A percentile compares a stretch with the other conserved stretches of the same genome.
These are phyloP conservation scores for Chelonoidis abingdonii DNA, from an alignment of 2,113 vertebrate species.

Conservation along the genomic window DNA sequence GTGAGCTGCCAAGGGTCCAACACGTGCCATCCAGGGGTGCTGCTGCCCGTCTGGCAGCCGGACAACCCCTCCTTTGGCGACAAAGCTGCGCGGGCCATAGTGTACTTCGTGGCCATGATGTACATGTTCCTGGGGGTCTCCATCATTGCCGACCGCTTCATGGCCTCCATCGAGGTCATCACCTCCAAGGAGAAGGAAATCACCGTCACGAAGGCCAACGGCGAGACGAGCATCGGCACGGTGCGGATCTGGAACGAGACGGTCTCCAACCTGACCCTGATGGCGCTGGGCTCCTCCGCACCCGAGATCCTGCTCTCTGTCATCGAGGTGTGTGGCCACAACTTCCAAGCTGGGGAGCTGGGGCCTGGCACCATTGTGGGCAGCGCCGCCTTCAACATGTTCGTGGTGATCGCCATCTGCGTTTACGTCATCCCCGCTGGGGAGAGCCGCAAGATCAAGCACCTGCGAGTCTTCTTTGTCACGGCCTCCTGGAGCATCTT, in stretches of 20 bases:
- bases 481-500: slow-evolving; percentile 98
- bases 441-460: slow-evolving; percentile 92
- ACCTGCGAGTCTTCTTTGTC: slow-evolving; percentile 96
- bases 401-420: slow-evolving; percentile 94
- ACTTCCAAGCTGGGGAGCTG: slow-evolving; percentile 89
- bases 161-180: slow-evolving; percentile 98
- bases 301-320: slow-evolving; percentile 95
- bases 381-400: slow-evolving; percentile 98
- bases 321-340: slow-evolving; percentile 94
- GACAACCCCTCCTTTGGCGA: slow-evolving; percentile 81
- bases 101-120: slow-evolving; percentile 96
- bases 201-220: slow-evolving; percentile 95
- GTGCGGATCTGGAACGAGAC: slow-evolving; percentile 99
- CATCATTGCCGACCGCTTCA: slow-evolving; percentile 98
- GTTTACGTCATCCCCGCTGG: slow-evolving; percentile 91
- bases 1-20: slow-evolving; percentile 67
- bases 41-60: slow-evolving; percentile 91
- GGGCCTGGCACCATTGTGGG: slow-evolving; percentile 96
- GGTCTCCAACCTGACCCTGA: slow-evolving; percentile 94
- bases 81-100: slow-evolving; percentile 86
- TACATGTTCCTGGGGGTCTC: slow-evolving; percentile 98
- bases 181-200: slow-evolving; percentile 98
- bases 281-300: slow-evolving; percentile 95
- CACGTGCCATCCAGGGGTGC: slow-evolving; percentile 84
- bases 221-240: slow-evolving; percentile 92